These are phyloP conservation scores for Cyprinodon variegatus DNA, from an alignment of 2,113 vertebrate species.

Conservation along the genomic window DNA sequence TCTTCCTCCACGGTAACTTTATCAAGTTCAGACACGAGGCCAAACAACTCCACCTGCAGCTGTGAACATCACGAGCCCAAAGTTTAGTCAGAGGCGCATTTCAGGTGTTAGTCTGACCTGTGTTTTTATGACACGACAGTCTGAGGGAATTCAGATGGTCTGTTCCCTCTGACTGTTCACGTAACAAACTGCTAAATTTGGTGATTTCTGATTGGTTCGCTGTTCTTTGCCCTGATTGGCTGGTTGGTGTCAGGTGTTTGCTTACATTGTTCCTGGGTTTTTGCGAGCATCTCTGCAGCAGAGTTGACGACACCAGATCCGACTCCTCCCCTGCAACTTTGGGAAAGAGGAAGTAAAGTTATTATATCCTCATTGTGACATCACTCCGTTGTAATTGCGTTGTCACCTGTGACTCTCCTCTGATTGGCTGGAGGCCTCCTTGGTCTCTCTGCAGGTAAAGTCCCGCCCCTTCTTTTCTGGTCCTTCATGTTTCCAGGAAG, in stretches of 20 bases:
- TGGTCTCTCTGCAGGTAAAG: slow-evolving; percentile 68
- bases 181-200: not conserved
- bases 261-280: slow-evolving; percentile 86
- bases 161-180: not conserved
- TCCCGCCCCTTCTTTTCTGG: slow-evolving; percentile 72
- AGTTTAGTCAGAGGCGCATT: not conserved
- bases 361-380: slow-evolving; percentile 11
- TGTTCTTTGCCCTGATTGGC: not conserved
- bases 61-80: slow-evolving; percentile 51
- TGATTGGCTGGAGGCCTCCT: slow-evolving; percentile 64
- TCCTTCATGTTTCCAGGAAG: slow-evolving; percentile 88
- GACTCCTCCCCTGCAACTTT: slow-evolving; percentile 80
- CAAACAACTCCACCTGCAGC: slow-evolving; percentile 75
- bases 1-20: slow-evolving; percentile 63
- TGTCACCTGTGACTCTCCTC: slow-evolving; percentile 51
- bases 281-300: slow-evolving; percentile 87
- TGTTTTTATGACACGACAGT: not conserved
- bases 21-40: slow-evolving; percentile 70
- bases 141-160: not conserved
- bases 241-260: not conserved
- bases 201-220: not conserved
- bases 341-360: slow-evolving; percentile 21
- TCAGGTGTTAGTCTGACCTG: not conserved
- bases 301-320: slow-evolving; percentile 84
- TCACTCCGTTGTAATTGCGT: not conserved